Percentiles rank a stretch among this genome's conserved stretches.
Conservation (phyloP, 1,140 invertebrate genomes). For the Cataglyphis hispanica region DNA sequence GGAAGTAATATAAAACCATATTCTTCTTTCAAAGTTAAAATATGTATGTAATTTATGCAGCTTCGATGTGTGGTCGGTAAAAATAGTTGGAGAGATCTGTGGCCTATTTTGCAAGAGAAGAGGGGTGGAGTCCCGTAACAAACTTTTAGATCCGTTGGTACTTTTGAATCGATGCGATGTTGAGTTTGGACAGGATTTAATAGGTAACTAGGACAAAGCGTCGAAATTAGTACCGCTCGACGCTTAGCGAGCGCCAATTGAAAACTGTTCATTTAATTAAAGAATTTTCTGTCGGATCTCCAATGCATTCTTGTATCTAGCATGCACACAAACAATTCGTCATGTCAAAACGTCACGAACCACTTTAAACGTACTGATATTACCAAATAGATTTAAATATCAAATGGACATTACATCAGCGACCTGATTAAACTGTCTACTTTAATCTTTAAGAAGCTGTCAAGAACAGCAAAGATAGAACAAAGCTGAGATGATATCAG, state of each 20-base stretch:
- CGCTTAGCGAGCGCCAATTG: constrained; percentile 76
- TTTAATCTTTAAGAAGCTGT: not conserved
- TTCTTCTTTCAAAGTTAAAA: constrained; percentile 50
- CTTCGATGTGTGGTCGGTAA: constrained; percentile 19
- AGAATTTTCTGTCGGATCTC: constrained; percentile 72
- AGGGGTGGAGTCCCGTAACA: not conserved
- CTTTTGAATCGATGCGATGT: constrained; percentile 69
- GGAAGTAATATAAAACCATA: constrained; percentile 41
- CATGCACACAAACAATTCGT: not conserved
- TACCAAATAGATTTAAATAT: not conserved
- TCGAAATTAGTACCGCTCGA: constrained; percentile 76
- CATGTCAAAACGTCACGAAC: not conserved
- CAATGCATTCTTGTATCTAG: constrained; percentile 9
- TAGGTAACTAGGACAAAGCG: constrained; percentile 75
- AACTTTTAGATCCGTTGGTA: constrained; percentile 47
- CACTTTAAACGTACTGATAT: not conserved
- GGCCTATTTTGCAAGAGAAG: constrained; percentile 26
- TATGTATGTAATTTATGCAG: constrained; percentile 47
- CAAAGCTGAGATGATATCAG: not conserved
- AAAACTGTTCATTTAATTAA: constrained; percentile 83
- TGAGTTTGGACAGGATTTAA: constrained; percentile 49
- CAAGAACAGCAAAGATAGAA: not conserved
- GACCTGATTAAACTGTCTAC: not conserved
- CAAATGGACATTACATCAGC: not conserved
- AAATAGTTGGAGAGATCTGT: constrained; percentile 48